Evolutionary conservation across 2,113 vertebrate species (phyloP).

Genomic region (Pheucticus melanocephalus): DNA sequence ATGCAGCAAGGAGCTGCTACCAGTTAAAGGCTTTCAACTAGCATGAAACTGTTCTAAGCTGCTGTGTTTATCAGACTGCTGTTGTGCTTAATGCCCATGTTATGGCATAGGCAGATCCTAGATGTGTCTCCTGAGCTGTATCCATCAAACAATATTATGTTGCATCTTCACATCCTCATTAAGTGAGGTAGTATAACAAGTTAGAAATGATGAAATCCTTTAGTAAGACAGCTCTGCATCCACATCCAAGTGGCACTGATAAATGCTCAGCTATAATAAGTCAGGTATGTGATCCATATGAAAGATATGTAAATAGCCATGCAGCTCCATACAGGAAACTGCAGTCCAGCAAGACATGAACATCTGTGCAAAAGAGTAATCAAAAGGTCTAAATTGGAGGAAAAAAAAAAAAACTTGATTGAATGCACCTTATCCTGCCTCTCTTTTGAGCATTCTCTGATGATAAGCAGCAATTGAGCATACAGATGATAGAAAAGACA

Average conservation of each 20-base stretch:
- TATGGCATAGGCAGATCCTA: neutral
- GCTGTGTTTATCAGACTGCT: neutral
- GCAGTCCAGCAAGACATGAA: neutral
- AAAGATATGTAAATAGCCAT: neutral
- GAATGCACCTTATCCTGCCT: neutral
- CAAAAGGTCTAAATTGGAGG: neutral
- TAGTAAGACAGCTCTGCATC: neutral
- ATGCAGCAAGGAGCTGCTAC: neutral
- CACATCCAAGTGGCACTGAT: neutral
- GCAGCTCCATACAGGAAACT: neutral
- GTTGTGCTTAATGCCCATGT: neutral
- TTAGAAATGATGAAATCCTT: neutral
- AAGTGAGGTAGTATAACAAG: neutral
- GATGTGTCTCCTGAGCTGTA: neutral
- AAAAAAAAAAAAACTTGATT: neutral
- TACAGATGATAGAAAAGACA: neutral
- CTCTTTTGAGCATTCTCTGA: neutral
- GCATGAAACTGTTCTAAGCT: neutral
- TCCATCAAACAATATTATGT: neutral
- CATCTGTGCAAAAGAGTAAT: neutral
- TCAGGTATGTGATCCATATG: accelerated
- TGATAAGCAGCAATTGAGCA: neutral
- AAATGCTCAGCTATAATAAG: neutral
- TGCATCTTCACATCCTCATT: neutral
- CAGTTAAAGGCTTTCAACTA: neutral